Percentiles rank a stretch among this genome's conserved stretches.
Conservation (phyloP, 2,888 invertebrate species). For the Ornithoptera priamus region DNA sequence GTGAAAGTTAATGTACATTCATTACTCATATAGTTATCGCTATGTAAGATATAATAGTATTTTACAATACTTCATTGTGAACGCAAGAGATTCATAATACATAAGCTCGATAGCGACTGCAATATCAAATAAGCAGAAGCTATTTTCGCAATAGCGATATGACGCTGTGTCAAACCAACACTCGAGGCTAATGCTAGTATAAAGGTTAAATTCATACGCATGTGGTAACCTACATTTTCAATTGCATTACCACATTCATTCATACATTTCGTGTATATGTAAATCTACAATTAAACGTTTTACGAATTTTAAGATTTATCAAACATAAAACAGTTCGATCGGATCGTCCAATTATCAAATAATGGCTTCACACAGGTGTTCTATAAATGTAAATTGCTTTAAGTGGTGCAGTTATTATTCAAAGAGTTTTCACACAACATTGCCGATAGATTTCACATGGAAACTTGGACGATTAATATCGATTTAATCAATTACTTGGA, state of each 20-base stretch:
- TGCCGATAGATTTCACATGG: constrained; percentile 62
- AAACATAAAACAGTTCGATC: constrained; percentile 29
- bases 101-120: constrained; percentile 35
- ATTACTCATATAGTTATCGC: constrained; percentile 40
- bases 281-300: constrained; percentile 11
- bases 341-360: constrained; percentile 49
- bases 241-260: background rate
- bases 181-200: constrained; percentile 8
- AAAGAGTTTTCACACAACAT: constrained; percentile 55
- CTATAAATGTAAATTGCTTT: constrained; percentile 46
- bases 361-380: constrained; percentile 48
- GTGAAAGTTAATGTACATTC: constrained; percentile 62
- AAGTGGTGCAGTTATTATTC: constrained; percentile 42
- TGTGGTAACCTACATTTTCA: constrained; percentile 7
- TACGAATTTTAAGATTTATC: constrained; percentile 40
- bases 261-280: constrained; percentile 5
- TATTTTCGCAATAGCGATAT: constrained; percentile 38
- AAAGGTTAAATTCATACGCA: constrained; percentile 16
- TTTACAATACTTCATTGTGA: constrained; percentile 34
- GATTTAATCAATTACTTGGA: constrained; percentile 66
- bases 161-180: constrained; percentile 35
- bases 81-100: constrained; percentile 38
- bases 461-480: constrained; percentile 65
- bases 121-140: constrained; percentile 34
- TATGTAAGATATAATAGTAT: constrained; percentile 40